Base-by-base conservation (phyloP, 1,140 invertebrate genomes). In the Drosophila sturtevanti region DNA sequence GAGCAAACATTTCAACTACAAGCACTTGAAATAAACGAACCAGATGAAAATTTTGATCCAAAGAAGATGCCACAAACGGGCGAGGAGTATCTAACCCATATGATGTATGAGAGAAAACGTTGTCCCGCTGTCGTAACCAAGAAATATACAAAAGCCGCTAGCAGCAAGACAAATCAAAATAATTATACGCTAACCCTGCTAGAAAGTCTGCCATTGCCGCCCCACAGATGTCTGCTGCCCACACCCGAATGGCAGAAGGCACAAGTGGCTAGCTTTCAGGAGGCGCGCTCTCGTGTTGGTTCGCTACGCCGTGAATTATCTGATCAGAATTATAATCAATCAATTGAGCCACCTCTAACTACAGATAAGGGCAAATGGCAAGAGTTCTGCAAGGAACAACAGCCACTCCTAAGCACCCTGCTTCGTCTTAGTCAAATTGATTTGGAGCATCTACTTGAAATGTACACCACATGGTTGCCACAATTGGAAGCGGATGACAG, bases 51-150 rank as follows among this genome's bases (percentile, higher is more conserved):
- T 11, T 92, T 92, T 21, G 89, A 92, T 81, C 91, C 91, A 12
- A 24, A 65, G 0, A 76, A 73, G n/a, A 52, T 63, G 27, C 91
- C 91, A 14, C 44, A 87, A 21, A 78, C 63, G 4, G 91, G 91
- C 1, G 89, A 91, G 35, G 89, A 91, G 62, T 92, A 78, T 68
- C 52, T 92, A 9, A 91, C 66, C 72, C 87, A 90, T 63, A 90
- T 92, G 81, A 14, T 87, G 7, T 90, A 92, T 44, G 91, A 92
- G 41, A 74, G 91, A 7, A 86, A 90, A 63, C 70, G 68, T 2
- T 91, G 89, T 9, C 91, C 91, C 0, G 91, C 86, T 0, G 81
- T 92, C 4, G 79, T 92, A 0, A 87, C 82, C 21, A 91, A 89
- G 12, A 74, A 77, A 11, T 80, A 72, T 0, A 5, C 58, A 0